phyloP scores from a whole-genome alignment of 2,888 invertebrate species.

The Drosophila setosimentum region DNA sequence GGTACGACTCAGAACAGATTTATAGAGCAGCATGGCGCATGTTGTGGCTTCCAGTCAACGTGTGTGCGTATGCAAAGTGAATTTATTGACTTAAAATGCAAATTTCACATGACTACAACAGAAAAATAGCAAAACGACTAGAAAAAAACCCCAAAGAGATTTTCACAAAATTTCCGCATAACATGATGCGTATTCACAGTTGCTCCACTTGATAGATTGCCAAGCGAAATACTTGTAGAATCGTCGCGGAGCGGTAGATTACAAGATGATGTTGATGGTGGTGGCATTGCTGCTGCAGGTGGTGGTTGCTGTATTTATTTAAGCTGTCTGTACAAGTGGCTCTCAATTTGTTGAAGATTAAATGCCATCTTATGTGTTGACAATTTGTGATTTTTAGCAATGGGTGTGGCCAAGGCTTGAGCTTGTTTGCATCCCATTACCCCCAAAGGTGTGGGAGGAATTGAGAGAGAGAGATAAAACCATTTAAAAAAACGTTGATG shows the following conservation, averaged over 20 bases:
- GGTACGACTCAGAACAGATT: slow-evolving; percentile 61
- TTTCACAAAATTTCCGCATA: slow-evolving; percentile 78
- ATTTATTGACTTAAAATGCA: slow-evolving; percentile 85
- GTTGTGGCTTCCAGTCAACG: slow-evolving; percentile 65
- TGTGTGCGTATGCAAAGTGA: slow-evolving; percentile 82
- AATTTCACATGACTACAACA: slow-evolving; percentile 75
- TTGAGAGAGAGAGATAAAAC: slow-evolving; percentile 12
- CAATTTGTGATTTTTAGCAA: slow-evolving; percentile 73
- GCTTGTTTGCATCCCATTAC: slow-evolving; percentile 49
- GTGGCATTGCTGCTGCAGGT: slow-evolving; percentile 7
- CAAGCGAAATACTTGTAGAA: slow-evolving; percentile 21
- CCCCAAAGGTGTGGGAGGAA: neutral
- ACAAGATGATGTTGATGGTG: slow-evolving; percentile 12
- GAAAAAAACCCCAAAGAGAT: slow-evolving; percentile 56
- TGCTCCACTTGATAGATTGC: slow-evolving; percentile 72
- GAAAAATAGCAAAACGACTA: slow-evolving; percentile 16
- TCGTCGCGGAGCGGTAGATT: slow-evolving; percentile 4
- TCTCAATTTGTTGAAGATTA: slow-evolving; percentile 80
- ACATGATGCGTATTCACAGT: slow-evolving; percentile 63
- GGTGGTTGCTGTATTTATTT: slow-evolving; percentile 66
- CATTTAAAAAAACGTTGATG: slow-evolving; percentile 22
- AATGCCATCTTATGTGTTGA: slow-evolving; percentile 77
- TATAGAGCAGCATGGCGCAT: slow-evolving; percentile 75
- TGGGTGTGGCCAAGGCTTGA: slow-evolving; percentile 48
- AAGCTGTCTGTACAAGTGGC: slow-evolving; percentile 79